Evolutionary conservation across 1,140 invertebrate genomes (phyloP).

Genomic region (Pseudomyrmex gracilis): DNA sequence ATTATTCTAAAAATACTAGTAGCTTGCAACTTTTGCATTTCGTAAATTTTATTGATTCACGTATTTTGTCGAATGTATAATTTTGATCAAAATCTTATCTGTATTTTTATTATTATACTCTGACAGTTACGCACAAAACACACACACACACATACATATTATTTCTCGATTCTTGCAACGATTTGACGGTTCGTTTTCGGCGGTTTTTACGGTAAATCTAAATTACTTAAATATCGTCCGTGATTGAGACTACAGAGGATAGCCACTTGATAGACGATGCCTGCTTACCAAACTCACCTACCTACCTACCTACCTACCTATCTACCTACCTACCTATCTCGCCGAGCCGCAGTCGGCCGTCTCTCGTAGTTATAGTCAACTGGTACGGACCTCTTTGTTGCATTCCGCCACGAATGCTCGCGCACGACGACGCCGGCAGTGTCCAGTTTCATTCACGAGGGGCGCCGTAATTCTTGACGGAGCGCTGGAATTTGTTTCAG

Average conservation of each 20-base stretch:
- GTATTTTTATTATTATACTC: no score
- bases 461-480: constrained; percentile 59
- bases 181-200: not conserved
- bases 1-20: not conserved
- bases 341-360: constrained; percentile 10
- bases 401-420: constrained; percentile 63
- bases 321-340: constrained; percentile 39
- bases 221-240: not conserved
- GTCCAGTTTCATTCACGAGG: constrained; percentile 81
- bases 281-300: constrained; percentile 53
- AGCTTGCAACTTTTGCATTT: not conserved
- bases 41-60: not conserved
- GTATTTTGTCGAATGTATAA: not conserved
- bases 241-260: not conserved
- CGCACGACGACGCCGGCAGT: constrained; percentile 68
- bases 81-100: no score
- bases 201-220: constrained; percentile 8
- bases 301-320: constrained; percentile 50
- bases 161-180: not conserved
- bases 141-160: not conserved
- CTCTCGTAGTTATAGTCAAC: constrained; percentile 55
- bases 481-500: constrained; percentile 62
- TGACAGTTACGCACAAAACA: no score
- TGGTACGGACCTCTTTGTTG: constrained; percentile 75
- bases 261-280: constrained; percentile 60